Percentiles rank a stretch among this genome's conserved stretches.
phyloP scores from a whole-genome alignment of 2,888 invertebrate species.

The Phortica magna region DNA sequence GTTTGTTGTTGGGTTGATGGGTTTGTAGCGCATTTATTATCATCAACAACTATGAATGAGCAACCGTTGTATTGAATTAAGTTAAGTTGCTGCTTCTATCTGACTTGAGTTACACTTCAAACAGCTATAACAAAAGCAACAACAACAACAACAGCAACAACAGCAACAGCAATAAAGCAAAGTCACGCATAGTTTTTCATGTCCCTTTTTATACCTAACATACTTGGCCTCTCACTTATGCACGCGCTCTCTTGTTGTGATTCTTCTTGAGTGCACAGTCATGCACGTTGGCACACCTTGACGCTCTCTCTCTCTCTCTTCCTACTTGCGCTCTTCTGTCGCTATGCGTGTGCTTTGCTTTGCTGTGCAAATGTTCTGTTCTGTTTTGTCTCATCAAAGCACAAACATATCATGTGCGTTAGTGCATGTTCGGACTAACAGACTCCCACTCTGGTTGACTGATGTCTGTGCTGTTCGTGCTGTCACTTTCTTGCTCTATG shows the following conservation, averaged over 20 bases:
- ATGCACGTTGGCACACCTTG: not conserved
- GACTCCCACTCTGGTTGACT: not conserved
- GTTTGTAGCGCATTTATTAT: too few species aligned
- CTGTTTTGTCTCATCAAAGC: too few species aligned
- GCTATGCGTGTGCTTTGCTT: too few species aligned
- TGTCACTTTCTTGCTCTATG: slow-evolving; percentile 1
- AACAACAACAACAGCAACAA: too few species aligned
- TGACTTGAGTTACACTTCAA: not conserved
- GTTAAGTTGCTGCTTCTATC: too few species aligned
- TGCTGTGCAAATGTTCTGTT: too few species aligned
- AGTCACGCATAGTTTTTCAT: slow-evolving; percentile 10
- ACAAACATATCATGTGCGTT: too few species aligned
- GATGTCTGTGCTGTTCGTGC: not conserved
- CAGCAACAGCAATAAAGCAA: not conserved
- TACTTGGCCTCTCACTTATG: not conserved
- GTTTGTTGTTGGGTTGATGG: too few species aligned
- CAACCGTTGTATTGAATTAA: too few species aligned
- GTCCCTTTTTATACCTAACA: not conserved
- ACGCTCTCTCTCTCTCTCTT: not conserved
- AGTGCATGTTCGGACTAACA: not conserved
- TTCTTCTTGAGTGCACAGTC: slow-evolving; percentile 16
- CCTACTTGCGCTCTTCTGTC: not conserved
- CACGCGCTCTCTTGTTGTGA: not conserved
- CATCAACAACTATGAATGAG: too few species aligned
- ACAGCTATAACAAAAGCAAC: not conserved